Percentiles rank a stretch among this genome's conserved stretches.
phyloP scores from a whole-genome alignment of 2,113 vertebrate species.

The Gavialis gangeticus region DNA sequence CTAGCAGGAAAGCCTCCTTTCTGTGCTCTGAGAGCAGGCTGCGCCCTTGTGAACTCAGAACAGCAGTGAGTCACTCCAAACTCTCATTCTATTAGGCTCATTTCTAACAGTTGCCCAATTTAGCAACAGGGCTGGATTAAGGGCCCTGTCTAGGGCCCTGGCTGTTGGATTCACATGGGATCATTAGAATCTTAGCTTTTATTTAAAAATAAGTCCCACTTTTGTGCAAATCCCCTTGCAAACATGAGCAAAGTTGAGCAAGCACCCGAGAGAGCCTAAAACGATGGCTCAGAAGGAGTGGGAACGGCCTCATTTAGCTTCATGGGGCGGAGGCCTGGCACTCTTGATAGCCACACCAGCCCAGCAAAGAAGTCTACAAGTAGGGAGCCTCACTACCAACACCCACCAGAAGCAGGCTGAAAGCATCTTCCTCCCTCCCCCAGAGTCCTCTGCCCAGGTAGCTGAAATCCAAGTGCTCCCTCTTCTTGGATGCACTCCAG shows the following conservation, averaged over 20 bases:
- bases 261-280: rapidly evolving
- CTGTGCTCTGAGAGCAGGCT: not conserved
- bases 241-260: no score
- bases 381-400: not conserved
- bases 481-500: not conserved
- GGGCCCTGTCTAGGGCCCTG: not conserved
- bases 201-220: not conserved
- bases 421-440: not conserved
- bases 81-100: conserved; percentile 52
- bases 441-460: not conserved
- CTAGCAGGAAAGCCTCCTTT: not conserved
- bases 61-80: conserved; percentile 56
- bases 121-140: conserved; percentile 1
- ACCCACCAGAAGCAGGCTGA: not conserved
- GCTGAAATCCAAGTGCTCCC: not conserved
- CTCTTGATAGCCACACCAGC: not conserved
- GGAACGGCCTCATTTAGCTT: not conserved
- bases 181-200: conserved; percentile 6
- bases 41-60: conserved; percentile 31
- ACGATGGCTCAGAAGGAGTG: not conserved
- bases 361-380: not conserved
- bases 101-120: not conserved
- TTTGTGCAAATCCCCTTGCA: no score
- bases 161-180: not conserved
- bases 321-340: not conserved